phyloP scores from a whole-genome alignment of 2,888 invertebrate species.

The Venusia cambrica region DNA sequence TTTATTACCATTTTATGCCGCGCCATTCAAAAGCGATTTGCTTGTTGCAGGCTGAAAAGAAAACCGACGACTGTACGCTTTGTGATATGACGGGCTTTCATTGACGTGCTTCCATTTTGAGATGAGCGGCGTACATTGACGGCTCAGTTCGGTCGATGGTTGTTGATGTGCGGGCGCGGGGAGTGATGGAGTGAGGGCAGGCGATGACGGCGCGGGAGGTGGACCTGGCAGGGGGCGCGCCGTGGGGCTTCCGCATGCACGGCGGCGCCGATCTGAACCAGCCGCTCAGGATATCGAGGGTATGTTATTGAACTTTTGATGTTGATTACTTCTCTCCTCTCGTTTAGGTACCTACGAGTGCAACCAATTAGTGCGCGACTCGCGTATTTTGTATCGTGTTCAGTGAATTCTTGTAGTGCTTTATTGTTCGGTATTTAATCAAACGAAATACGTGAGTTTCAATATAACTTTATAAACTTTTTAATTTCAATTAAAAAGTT shows the following conservation, averaged over 20 bases:
- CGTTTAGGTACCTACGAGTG: constrained; percentile 1
- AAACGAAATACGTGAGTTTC: no score
- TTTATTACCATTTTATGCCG: constrained; percentile 25
- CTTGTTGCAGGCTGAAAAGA: constrained; percentile 53
- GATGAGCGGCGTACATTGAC: constrained; percentile 41
- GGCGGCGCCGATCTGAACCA: constrained; percentile 90
- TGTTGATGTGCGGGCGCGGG: constrained; percentile 38
- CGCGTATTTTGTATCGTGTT: not conserved
- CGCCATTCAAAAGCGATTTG: constrained; percentile 31
- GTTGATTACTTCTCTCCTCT: constrained; percentile 14
- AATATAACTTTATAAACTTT: no score
- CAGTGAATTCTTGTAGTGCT: constrained; percentile 2
- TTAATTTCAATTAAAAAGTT: no score
- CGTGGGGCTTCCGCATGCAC: constrained; percentile 95
- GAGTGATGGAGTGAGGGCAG: constrained; percentile 55
- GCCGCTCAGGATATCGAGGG: constrained; percentile 90
- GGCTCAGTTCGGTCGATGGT: constrained; percentile 34
- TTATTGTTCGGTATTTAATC: no score
- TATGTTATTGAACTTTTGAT: constrained; percentile 65
- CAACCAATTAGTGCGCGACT: constrained; percentile 3
- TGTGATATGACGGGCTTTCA: constrained; percentile 63
- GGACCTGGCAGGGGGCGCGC: constrained; percentile 89
- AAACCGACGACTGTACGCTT: constrained; percentile 46
- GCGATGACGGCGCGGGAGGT: constrained; percentile 87
- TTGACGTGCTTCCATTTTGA: constrained; percentile 49